Percentiles rank a stretch among this genome's conserved stretches.
Conservation (phyloP, 2,797 vertebrate genomes). For the Prunella strophiata region DNA sequence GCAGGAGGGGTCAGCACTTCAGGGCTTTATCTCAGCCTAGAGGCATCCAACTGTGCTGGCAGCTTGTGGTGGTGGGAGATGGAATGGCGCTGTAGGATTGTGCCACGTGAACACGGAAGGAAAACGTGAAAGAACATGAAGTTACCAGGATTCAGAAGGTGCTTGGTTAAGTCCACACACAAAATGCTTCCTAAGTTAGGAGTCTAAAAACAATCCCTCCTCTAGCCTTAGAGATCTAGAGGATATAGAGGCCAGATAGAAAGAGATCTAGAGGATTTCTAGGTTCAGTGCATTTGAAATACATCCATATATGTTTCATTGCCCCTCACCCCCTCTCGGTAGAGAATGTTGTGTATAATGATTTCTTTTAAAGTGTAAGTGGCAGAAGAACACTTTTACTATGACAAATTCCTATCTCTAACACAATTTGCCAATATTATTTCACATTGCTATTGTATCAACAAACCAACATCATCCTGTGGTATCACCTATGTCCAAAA, state of each 20-base stretch:
- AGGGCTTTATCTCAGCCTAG: background rate
- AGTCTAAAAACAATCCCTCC: background rate
- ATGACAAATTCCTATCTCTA: background rate
- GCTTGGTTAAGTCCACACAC: background rate
- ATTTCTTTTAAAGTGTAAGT: background rate
- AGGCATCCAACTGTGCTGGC: accelerated
- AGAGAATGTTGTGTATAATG: background rate
- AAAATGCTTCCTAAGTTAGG: background rate
- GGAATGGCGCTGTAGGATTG: background rate
- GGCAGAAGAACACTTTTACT: background rate
- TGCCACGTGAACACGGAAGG: background rate
- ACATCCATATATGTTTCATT: background rate
- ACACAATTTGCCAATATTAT: background rate
- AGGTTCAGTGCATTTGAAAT: background rate
- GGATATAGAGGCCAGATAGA: background rate
- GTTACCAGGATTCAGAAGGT: background rate
- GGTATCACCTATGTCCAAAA: background rate
- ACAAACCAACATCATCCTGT: background rate
- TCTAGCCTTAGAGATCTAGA: background rate
- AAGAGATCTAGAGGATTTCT: background rate
- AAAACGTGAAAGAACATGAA: background rate
- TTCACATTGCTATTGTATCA: background rate
- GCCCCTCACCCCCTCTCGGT: background rate
- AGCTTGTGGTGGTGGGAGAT: background rate
- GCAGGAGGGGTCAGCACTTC: background rate